Evolutionary conservation across 92 coral and sea anemone genomes (phyloP).

Genomic region (Zoanthus sansibaricus): DNA sequence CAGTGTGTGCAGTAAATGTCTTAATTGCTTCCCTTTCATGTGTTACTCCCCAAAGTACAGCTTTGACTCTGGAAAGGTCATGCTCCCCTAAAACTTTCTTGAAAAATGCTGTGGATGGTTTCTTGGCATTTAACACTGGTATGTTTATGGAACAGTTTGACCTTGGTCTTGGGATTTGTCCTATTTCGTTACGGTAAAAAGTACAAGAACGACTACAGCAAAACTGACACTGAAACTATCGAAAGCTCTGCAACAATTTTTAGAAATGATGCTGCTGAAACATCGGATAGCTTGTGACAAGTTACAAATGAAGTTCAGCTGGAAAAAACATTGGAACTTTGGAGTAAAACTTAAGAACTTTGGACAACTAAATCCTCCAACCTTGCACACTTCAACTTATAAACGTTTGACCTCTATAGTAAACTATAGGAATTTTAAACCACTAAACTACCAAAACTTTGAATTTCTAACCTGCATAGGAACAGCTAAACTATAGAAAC

Average conservation of each 20-base stretch:
- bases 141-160: slow-evolving; percentile 17
- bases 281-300: slow-evolving; percentile 8
- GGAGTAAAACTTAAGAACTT: no score
- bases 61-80: neutral
- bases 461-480: no score
- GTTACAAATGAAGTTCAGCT: no score
- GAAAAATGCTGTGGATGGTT: neutral
- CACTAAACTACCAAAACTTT: no score
- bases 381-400: no score
- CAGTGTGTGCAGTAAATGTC: slow-evolving; percentile 1
- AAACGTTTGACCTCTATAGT: no score
- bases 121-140: neutral
- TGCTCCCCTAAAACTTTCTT: neutral
- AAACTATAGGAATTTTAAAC: no score
- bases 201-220: slow-evolving; percentile 24
- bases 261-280: slow-evolving; percentile 19
- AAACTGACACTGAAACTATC: neutral
- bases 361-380: no score
- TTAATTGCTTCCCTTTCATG: neutral
- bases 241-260: neutral
- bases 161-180: slow-evolving; percentile 24
- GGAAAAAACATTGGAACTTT: no score
- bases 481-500: no score
- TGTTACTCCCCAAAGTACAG: neutral
- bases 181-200: slow-evolving; percentile 10